These are phyloP conservation scores for Caenorhabditis latens DNA, from an alignment of 1,140 invertebrate species.

Conservation along the genomic window DNA sequence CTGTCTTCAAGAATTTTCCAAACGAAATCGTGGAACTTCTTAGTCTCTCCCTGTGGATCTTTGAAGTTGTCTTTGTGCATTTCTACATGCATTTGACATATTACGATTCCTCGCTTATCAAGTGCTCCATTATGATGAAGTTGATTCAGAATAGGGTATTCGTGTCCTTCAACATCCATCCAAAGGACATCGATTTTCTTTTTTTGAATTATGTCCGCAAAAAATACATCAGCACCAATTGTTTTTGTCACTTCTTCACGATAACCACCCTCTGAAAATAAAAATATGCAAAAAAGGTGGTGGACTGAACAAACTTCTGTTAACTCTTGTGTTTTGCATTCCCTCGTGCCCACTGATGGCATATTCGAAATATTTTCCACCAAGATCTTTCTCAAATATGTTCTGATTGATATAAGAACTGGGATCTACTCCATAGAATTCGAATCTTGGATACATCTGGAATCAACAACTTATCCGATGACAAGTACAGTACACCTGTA, in stretches of 20 bases:
- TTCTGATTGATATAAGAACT: background rate
- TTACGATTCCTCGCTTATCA: background rate
- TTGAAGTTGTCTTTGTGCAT: background rate
- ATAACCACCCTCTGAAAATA: background rate
- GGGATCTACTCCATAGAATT: slow-evolving; percentile 8
- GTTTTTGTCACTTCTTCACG: too few relatives aligned
- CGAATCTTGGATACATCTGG: background rate
- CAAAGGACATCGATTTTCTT: slow-evolving; percentile 9
- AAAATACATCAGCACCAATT: background rate
- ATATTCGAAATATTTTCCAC: slow-evolving; percentile 25
- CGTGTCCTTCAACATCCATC: slow-evolving; percentile 1
- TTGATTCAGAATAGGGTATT: background rate
- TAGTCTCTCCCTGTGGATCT: background rate
- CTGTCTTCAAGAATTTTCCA: background rate
- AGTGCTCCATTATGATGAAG: background rate
- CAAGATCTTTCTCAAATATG: background rate
- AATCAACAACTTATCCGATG: background rate
- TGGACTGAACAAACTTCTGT: background rate
- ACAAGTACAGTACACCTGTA: background rate
- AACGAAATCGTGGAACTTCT: background rate
- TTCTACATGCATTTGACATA: slow-evolving; percentile 19
- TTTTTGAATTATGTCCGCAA: background rate
- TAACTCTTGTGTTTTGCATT: background rate
- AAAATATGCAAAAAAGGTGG: background rate
- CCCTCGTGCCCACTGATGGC: background rate